Evolutionary conservation across 2,888 invertebrate species (phyloP).

Genomic region (Tupiocoris notatus): DNA sequence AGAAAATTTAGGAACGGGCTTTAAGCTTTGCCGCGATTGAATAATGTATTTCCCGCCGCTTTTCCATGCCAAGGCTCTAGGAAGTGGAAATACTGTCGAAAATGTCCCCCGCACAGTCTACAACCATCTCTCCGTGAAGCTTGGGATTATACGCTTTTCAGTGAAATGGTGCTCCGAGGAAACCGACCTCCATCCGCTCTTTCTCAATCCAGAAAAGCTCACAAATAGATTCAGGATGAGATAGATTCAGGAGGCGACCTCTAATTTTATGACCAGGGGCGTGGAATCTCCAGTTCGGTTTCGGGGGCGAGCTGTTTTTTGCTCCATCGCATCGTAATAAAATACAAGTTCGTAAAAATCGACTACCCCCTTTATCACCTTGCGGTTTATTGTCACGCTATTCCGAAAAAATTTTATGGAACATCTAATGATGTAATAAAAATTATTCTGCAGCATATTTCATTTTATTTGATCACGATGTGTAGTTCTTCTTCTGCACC

Average conservation of each 20-base stretch:
- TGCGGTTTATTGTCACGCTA: no score
- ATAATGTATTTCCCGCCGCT: not conserved
- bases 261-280: slow-evolving; percentile 10
- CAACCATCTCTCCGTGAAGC: not conserved
- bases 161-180: not conserved
- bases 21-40: not conserved
- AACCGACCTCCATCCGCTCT: not conserved
- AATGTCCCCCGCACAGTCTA: not conserved
- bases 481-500: no score
- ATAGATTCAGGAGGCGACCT: slow-evolving; percentile 6
- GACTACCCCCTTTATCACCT: no score
- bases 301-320: not conserved
- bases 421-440: no score
- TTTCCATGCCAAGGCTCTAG: not conserved
- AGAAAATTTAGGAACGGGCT: not conserved
- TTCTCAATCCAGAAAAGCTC: not conserved
- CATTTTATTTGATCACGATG: no score
- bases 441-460: no score
- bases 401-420: no score
- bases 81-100: not conserved
- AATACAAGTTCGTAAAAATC: not conserved
- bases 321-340: not conserved
- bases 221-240: slow-evolving; percentile 10
- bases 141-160: not conserved
- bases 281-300: not conserved